phyloP scores from a whole-genome alignment of 23 tunicate species.

The Trididemnum miniatum region DNA sequence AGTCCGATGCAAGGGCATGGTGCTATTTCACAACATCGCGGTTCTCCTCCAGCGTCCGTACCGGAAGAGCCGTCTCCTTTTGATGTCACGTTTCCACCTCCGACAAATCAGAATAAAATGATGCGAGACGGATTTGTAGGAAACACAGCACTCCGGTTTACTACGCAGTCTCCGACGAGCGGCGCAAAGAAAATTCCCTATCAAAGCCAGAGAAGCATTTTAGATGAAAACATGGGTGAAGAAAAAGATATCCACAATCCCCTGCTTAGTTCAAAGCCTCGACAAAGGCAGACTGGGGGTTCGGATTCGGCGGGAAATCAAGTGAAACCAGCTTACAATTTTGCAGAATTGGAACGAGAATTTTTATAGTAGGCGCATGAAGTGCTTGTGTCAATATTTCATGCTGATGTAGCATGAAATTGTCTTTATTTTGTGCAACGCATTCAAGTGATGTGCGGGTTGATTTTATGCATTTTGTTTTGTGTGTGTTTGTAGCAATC shows the following conservation, averaged over 20 bases:
- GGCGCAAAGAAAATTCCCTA: neutral
- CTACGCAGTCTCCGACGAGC: neutral
- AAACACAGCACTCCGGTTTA: slow-evolving; percentile 35
- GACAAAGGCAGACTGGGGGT: neutral
- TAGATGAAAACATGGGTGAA: slow-evolving; percentile 92
- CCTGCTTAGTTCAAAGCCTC: slow-evolving; percentile 64
- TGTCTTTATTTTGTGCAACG: too few species aligned
- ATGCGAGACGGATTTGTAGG: slow-evolving; percentile 8
- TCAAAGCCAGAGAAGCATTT: slow-evolving; percentile 41
- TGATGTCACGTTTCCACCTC: slow-evolving; percentile 41
- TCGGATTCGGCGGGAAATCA: neutral
- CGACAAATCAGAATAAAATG: neutral
- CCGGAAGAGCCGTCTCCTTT: slow-evolving; percentile 33
- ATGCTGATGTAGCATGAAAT: too few species aligned
- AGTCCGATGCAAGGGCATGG: neutral
- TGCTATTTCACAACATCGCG: neutral
- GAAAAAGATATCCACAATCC: slow-evolving; percentile 82
- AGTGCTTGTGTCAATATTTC: too few species aligned
- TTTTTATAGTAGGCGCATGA: slow-evolving; percentile 39
- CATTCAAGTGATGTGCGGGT: too few species aligned
- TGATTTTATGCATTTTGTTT: too few species aligned
- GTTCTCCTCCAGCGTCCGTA: slow-evolving; percentile 14
- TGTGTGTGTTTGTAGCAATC: too few species aligned
- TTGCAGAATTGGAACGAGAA: slow-evolving; percentile 41
- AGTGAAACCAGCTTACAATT: neutral